Percentiles rank a stretch among this genome's conserved stretches.
Conservation (phyloP, 2,888 invertebrate species). For the Scaptomyza cyrtandrae region DNA sequence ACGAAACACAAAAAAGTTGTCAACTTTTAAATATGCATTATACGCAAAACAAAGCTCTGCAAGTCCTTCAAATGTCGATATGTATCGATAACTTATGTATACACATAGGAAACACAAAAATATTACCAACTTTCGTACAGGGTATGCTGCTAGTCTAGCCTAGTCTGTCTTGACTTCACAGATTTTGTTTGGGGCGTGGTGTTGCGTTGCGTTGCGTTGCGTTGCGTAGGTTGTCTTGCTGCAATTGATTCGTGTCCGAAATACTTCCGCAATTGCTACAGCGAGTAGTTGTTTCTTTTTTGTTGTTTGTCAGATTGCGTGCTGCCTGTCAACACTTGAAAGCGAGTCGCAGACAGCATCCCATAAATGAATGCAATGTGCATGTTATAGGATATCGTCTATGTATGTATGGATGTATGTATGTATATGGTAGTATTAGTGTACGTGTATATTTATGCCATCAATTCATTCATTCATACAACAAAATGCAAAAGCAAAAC, state of each 20-base stretch:
- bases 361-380: conserved; percentile 15
- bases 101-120: too few relatives aligned
- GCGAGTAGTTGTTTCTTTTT: conserved; percentile 1
- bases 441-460: conserved; percentile 1
- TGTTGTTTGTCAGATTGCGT: background rate
- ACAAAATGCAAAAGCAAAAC: conserved; percentile 3
- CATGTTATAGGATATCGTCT: conserved; percentile 1
- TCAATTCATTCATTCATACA: conserved; percentile 12
- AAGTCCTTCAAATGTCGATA: background rate
- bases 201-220: background rate
- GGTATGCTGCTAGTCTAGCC: background rate
- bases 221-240: conserved; percentile 3
- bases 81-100: background rate
- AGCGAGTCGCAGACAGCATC: conserved; percentile 28
- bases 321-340: conserved; percentile 53
- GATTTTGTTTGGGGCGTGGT: conserved; percentile 1
- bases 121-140: background rate
- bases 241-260: conserved; percentile 51
- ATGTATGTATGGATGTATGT: conserved; percentile 4
- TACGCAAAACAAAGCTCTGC: too few relatives aligned
- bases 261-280: conserved; percentile 50
- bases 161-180: background rate
- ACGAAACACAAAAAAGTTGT: too few relatives aligned
- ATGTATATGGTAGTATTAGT: background rate
- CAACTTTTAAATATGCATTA: too few relatives aligned